phyloP scores from a whole-genome alignment of 2,888 invertebrate genomes.

The Stenoptilia bipunctidactyla region DNA sequence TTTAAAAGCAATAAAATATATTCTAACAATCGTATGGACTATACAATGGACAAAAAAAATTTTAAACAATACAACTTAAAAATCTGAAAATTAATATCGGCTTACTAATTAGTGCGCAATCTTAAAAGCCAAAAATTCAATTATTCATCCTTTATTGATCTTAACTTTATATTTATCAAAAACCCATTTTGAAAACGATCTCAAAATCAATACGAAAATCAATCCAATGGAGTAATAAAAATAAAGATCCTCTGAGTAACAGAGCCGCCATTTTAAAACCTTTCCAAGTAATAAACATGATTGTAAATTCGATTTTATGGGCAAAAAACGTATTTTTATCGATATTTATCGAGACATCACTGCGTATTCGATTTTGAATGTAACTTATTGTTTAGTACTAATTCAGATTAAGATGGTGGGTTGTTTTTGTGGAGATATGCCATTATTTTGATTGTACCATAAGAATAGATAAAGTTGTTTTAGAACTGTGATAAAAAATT shows the following conservation, averaged over 20 bases:
- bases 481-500: constrained; percentile 8
- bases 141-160: too few species aligned
- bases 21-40: too few species aligned
- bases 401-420: constrained; percentile 1
- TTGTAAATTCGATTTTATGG: constrained; percentile 33
- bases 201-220: too few species aligned
- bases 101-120: too few species aligned
- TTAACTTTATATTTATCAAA: too few species aligned
- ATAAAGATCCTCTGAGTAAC: background rate
- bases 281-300: constrained; percentile 25
- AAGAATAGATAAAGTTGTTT: constrained; percentile 3
- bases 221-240: too few species aligned
- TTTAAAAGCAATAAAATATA: too few species aligned
- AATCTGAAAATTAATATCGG: too few species aligned
- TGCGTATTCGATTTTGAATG: constrained; percentile 18
- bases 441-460: background rate
- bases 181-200: too few species aligned
- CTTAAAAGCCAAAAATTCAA: too few species aligned
- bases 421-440: background rate
- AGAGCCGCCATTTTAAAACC: background rate
- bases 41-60: too few species aligned
- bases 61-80: too few species aligned
- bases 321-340: constrained; percentile 28
- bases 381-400: constrained; percentile 31
- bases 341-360: constrained; percentile 31